Conservation (phyloP, 2,888 invertebrate genomes). For the Euclidia mi region DNA sequence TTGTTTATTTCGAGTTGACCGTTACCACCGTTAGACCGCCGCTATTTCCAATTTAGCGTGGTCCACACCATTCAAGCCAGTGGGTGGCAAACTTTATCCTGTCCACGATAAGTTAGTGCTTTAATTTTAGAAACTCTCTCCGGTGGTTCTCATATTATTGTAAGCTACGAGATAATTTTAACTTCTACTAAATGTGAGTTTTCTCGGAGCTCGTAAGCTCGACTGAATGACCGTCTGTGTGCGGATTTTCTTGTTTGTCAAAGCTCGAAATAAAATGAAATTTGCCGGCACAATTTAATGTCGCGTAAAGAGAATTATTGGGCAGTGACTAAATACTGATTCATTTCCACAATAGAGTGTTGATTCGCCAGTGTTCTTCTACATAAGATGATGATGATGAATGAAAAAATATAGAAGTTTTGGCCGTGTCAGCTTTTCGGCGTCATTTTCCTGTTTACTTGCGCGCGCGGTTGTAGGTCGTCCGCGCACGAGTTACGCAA, state of each 20-base stretch:
- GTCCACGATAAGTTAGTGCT: conserved; percentile 43
- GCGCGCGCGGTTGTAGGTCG: conserved; percentile 56
- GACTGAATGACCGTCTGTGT: conserved; percentile 20
- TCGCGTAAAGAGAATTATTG: conserved; percentile 1
- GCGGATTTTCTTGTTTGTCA: conserved; percentile 18
- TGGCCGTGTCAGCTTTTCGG: conserved; percentile 42
- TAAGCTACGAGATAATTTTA: conserved; percentile 42
- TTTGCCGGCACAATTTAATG: conserved; percentile 12
- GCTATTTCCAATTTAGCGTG: conserved; percentile 35
- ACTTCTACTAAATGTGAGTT: conserved; percentile 38
- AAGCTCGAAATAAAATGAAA: conserved; percentile 26
- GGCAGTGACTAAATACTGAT: conserved; percentile 2
- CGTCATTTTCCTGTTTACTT: conserved; percentile 67
- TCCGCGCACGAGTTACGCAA: conserved; percentile 57
- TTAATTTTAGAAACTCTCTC: conserved; percentile 48
- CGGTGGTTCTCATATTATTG: conserved; percentile 32
- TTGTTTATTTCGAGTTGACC: conserved; percentile 33
- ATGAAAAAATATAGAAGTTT: conserved; percentile 51
- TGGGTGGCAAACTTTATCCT: conserved; percentile 50
- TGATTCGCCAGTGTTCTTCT: conserved; percentile 14
- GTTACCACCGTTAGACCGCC: conserved; percentile 27
- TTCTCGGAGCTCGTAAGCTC: conserved; percentile 30
- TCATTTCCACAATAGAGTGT: conserved; percentile 11
- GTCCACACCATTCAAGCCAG: conserved; percentile 13
- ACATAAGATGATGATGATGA: conserved; percentile 29